A percentile compares a stretch with the other conserved stretches of the same genome.
These are phyloP conservation scores for Seriola quinqueradiata DNA, from an alignment of 2,113 vertebrate genomes.

Conservation along the genomic window DNA sequence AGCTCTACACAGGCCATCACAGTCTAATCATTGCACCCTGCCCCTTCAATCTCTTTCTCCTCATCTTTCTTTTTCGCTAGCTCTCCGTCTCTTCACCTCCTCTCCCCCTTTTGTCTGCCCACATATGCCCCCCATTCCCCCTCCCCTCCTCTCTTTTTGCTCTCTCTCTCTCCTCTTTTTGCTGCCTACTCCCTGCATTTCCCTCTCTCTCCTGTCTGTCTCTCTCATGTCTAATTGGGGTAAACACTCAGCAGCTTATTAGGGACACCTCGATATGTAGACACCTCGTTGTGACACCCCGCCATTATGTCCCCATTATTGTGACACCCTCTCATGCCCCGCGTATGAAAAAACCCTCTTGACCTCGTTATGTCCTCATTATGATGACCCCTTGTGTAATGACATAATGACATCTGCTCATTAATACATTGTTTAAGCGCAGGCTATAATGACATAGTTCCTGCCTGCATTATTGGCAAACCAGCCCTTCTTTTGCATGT, in stretches of 20 bases:
- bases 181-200: not conserved
- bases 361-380: constrained; percentile 59
- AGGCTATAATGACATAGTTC: constrained; percentile 32
- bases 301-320: constrained; percentile 63
- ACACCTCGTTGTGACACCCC: constrained; percentile 50
- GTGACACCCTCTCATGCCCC: constrained; percentile 15
- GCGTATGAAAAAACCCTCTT: constrained; percentile 14
- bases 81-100: constrained; percentile 13
- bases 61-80: constrained; percentile 48
- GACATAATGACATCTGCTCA: constrained; percentile 52
- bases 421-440: constrained; percentile 55
- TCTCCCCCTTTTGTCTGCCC: constrained; percentile 14
- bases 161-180: not conserved
- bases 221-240: constrained; percentile 56
- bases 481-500: not conserved
- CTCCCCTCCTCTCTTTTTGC: not conserved
- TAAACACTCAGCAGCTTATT: constrained; percentile 66
- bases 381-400: constrained; percentile 49
- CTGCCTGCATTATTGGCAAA: not conserved
- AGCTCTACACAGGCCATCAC: constrained; percentile 60
- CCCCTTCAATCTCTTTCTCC: constrained; percentile 69
- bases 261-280: constrained; percentile 40
- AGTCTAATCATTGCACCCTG: constrained; percentile 73
- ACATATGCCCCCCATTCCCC: constrained; percentile 12
- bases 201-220: not conserved